Percentiles rank a stretch among this genome's conserved stretches.
These are phyloP conservation scores for Sclerurus mexicanus DNA, from an alignment of 2,113 vertebrate species.

Conservation along the genomic window DNA sequence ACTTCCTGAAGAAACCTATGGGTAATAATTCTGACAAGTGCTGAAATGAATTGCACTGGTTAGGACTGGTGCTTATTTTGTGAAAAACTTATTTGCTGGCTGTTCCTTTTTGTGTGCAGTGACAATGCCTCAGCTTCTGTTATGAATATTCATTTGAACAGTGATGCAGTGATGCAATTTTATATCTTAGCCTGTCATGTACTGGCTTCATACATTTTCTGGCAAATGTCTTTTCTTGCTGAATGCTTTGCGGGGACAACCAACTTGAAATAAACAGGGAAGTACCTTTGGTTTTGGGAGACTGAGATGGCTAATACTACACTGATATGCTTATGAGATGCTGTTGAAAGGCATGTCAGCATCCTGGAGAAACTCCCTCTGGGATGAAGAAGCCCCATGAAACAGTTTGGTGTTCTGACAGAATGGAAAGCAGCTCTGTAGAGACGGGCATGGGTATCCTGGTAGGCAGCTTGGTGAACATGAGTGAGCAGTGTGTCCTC, in stretches of 20 bases:
- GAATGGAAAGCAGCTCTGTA: not conserved
- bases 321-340: accelerated
- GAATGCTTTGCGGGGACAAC: not conserved
- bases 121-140: not conserved
- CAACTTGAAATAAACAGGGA: not conserved
- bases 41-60: not conserved
- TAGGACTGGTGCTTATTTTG: not conserved
- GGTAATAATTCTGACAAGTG: not conserved
- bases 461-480: not conserved
- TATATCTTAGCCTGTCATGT: not conserved
- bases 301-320: not conserved
- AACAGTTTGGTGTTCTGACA: not conserved
- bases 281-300: not conserved
- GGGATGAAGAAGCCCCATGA: not conserved
- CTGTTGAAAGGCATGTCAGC: not conserved
- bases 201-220: not conserved
- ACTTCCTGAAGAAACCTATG: not conserved
- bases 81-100: not conserved
- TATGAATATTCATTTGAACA: not conserved
- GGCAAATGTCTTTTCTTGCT: not conserved
- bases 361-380: not conserved
- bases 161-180: not conserved
- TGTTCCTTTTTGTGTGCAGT: not conserved
- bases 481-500: not conserved
- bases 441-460: not conserved